Percentiles rank a stretch among this genome's conserved stretches.
phyloP scores from a whole-genome alignment of 2,797 vertebrate species.

The Botia almorhae region DNA sequence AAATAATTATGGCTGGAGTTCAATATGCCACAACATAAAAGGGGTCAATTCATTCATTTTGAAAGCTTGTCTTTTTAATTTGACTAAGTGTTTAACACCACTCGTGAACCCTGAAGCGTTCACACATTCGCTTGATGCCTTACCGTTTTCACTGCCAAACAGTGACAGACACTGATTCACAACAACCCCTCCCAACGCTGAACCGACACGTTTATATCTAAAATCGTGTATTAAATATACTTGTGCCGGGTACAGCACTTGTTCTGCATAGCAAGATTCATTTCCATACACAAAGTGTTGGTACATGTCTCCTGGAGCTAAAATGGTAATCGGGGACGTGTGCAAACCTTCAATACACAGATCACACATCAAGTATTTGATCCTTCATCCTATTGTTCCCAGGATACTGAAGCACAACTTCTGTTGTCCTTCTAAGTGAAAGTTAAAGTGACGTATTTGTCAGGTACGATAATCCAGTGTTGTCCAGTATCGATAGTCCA shows the following conservation, averaged over 20 bases:
- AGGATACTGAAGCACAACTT: not conserved
- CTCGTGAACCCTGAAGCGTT: not conserved
- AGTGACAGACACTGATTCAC: not conserved
- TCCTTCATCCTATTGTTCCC: not conserved
- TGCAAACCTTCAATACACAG: not conserved
- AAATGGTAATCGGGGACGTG: not conserved
- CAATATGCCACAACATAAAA: not conserved
- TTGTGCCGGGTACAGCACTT: too few species aligned
- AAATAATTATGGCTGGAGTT: not conserved
- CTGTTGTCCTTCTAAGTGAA: not conserved
- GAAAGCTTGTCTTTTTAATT: not conserved
- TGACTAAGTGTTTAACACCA: not conserved
- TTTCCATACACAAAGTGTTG: too few species aligned
- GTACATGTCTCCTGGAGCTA: not conserved
- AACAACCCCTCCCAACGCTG: not conserved
- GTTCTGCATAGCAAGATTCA: too few species aligned
- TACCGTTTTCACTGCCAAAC: not conserved
- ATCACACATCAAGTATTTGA: not conserved
- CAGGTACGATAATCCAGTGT: too few species aligned
- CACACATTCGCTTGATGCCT: constrained; percentile 19
- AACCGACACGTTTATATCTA: too few species aligned
- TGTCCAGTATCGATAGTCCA: too few species aligned
- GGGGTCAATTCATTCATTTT: not conserved
- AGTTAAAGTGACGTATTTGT: too few species aligned
- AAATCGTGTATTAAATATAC: too few species aligned